Conservation (phyloP, 1,140 invertebrate genomes). For the Drosophila bocqueti region DNA sequence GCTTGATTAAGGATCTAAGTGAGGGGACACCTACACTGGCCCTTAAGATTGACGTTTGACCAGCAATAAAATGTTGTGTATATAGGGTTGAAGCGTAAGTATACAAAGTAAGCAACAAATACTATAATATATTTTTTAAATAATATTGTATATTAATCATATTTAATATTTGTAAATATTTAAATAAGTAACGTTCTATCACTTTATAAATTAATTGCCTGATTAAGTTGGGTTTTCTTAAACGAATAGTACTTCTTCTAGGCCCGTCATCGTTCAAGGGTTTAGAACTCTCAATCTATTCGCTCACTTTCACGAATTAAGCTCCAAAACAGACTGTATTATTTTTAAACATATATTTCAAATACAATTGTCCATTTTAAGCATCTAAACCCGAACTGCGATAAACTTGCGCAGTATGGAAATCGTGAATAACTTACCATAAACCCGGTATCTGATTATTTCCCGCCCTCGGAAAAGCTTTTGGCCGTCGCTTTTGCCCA, state of each 20-base stretch:
- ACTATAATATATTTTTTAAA: background rate
- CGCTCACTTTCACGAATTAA: too few species aligned
- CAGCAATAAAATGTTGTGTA: background rate
- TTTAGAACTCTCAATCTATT: too few species aligned
- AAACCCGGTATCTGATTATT: constrained; percentile 5
- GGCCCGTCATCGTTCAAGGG: too few species aligned
- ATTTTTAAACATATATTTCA: background rate
- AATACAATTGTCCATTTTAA: background rate
- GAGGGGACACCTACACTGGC: constrained; percentile 12
- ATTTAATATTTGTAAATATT: background rate
- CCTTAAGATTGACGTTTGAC: background rate
- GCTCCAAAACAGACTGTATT: background rate
- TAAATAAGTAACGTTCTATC: too few species aligned
- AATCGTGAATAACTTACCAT: constrained; percentile 13
- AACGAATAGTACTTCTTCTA: too few species aligned
- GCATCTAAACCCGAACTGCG: background rate
- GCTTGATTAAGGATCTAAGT: constrained; percentile 34
- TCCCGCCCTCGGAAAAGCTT: constrained; percentile 43
- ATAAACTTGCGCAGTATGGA: background rate
- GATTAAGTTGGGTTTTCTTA: too few species aligned
- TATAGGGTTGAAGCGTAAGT: background rate
- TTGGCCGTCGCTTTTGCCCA: constrained; percentile 17
- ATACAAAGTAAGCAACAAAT: background rate
- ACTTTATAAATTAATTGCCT: too few species aligned
- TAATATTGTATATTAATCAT: background rate